phyloP scores from a whole-genome alignment of 2,797 vertebrate species.

The Urosaurus nigricauda region DNA sequence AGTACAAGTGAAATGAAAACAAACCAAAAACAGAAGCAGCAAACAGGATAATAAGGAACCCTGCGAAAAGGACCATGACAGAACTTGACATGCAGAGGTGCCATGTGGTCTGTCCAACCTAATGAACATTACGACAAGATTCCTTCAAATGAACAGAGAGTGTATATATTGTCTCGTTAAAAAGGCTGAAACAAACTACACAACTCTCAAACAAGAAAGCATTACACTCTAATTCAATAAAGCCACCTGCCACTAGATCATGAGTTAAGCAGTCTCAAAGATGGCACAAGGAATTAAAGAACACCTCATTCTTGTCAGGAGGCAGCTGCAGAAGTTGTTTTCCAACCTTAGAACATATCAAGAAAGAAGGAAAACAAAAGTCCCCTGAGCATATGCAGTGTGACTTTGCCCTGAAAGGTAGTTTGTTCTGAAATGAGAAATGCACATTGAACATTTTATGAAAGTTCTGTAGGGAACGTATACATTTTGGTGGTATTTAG shows the following conservation, averaged over 20 bases:
- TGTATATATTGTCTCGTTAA: neutral
- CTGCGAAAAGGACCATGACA: neutral
- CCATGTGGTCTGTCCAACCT: neutral
- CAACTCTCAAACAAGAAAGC: neutral
- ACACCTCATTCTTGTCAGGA: neutral
- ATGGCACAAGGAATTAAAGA: neutral
- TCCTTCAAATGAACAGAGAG: neutral
- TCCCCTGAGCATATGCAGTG: neutral
- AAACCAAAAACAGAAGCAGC: neutral
- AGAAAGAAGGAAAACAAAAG: neutral
- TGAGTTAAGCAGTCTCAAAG: neutral
- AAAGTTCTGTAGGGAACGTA: neutral
- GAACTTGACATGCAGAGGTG: neutral
- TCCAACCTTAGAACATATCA: neutral
- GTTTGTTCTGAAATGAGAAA: neutral
- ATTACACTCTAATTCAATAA: neutral
- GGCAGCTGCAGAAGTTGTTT: neutral
- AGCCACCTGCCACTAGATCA: neutral
- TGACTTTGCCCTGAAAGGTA: neutral
- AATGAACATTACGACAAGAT: neutral
- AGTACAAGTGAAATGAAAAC: neutral
- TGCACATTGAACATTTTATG: neutral
- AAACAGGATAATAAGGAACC: neutral
- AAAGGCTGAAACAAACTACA: conserved; percentile 2
- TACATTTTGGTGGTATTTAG: neutral